Percentiles rank a stretch among this genome's conserved stretches.
Conservation (phyloP, 2,113 vertebrate genomes). For the Pelecanoides urinatrix region DNA sequence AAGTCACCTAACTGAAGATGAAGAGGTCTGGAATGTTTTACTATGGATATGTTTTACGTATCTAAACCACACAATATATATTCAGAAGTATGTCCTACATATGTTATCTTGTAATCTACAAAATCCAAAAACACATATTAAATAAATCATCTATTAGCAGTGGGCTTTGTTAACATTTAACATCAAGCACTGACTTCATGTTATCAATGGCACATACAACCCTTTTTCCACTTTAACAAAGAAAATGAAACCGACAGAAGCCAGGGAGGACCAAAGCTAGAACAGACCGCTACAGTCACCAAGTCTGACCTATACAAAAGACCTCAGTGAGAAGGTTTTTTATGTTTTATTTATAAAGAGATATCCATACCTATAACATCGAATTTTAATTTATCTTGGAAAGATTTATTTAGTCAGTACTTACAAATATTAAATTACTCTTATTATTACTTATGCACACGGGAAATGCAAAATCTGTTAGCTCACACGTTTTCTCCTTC, state of each 20-base stretch:
- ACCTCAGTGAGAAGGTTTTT: background rate
- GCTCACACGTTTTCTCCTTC: background rate
- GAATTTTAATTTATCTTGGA: background rate
- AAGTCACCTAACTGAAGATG: background rate
- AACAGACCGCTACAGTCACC: background rate
- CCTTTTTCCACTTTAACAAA: background rate
- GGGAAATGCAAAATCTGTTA: background rate
- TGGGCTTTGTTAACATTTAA: background rate
- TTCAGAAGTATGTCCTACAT: background rate
- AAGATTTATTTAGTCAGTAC: background rate
- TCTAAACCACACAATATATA: background rate
- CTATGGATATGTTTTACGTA: background rate
- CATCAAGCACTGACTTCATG: background rate
- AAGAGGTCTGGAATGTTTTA: background rate
- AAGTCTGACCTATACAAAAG: background rate
- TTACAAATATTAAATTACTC: background rate
- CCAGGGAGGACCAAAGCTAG: background rate
- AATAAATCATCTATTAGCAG: background rate
- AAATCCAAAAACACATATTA: background rate
- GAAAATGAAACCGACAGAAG: background rate
- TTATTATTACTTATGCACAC: background rate
- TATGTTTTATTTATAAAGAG: background rate
- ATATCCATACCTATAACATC: background rate
- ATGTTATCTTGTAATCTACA: background rate
- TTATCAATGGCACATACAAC: background rate